phyloP scores from a whole-genome alignment of 2,113 vertebrate genomes.

The Amia ocellicauda region DNA sequence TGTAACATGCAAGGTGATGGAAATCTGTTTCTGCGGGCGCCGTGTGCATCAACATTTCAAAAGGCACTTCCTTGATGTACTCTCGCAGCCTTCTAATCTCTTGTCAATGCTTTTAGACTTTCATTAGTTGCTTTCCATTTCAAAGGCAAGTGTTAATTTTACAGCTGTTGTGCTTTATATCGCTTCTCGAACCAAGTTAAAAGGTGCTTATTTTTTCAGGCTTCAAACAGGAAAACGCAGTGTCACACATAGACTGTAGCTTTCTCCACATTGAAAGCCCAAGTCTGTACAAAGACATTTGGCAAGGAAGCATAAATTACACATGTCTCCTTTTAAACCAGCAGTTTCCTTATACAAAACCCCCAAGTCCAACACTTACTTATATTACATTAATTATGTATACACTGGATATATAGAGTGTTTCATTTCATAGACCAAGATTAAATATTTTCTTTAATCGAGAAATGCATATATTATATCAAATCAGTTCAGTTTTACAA shows the following conservation, averaged over 20 bases:
- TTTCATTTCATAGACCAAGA: no score
- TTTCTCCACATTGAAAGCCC: not conserved
- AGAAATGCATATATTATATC: no score
- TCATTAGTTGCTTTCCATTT: conserved; percentile 34
- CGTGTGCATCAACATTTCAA: conserved; percentile 27
- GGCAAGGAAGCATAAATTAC: conserved; percentile 13
- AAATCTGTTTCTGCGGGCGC: conserved; percentile 17
- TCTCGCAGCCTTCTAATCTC: conserved; percentile 21
- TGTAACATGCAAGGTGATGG: conserved; percentile 6
- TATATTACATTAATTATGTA: no score
- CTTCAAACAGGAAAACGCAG: conserved; percentile 20
- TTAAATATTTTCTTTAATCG: no score
- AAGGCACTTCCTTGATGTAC: conserved; percentile 9
- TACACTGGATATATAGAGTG: no score
- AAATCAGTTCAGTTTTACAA: no score
- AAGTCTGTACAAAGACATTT: conserved; percentile 7
- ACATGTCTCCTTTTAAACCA: conserved; percentile 2
- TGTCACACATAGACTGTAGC: conserved; percentile 13
- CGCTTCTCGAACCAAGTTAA: conserved; percentile 22
- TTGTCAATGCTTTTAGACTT: conserved; percentile 27
- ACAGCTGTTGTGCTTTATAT: conserved; percentile 9
- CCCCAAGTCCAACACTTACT: no score
- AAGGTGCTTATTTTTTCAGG: conserved; percentile 31
- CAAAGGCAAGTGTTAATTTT: conserved; percentile 37
- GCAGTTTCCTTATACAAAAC: not conserved